Conservation (phyloP, 2,113 vertebrate species). For the Struthidea cinerea region DNA sequence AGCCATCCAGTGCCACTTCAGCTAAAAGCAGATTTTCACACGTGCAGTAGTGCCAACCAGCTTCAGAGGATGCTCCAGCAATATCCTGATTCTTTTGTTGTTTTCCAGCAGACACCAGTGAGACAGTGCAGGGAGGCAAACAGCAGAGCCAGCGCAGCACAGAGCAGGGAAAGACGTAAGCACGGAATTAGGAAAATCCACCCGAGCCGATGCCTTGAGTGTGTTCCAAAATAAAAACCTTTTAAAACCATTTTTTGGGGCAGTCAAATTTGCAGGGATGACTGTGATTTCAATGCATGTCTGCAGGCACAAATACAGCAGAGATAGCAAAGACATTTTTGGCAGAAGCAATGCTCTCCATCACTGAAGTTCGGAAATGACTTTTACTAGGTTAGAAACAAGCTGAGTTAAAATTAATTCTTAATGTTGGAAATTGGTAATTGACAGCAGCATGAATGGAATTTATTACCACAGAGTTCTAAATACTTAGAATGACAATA, state of each 20-base stretch:
- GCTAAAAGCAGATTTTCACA: neutral
- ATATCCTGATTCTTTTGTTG: neutral
- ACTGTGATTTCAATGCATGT: neutral
- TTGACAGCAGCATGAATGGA: neutral
- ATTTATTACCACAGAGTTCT: neutral
- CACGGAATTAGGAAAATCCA: neutral
- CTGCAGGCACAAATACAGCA: neutral
- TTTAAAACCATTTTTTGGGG: neutral
- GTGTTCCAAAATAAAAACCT: neutral
- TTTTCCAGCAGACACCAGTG: neutral
- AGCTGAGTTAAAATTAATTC: neutral
- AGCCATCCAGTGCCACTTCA: neutral
- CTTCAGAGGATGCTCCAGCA: neutral
- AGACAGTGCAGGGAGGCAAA: neutral
- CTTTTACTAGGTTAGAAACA: neutral
- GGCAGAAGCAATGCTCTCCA: neutral
- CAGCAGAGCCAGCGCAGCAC: neutral
- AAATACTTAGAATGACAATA: neutral
- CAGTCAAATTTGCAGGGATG: neutral
- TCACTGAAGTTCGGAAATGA: neutral
- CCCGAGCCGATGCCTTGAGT: fast-evolving
- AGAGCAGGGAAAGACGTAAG: neutral
- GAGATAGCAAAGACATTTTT: neutral
- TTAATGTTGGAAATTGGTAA: neutral
- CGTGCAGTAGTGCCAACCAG: neutral